Conservation (phyloP, 2,888 invertebrate species). For the Melitaea athalia region DNA sequence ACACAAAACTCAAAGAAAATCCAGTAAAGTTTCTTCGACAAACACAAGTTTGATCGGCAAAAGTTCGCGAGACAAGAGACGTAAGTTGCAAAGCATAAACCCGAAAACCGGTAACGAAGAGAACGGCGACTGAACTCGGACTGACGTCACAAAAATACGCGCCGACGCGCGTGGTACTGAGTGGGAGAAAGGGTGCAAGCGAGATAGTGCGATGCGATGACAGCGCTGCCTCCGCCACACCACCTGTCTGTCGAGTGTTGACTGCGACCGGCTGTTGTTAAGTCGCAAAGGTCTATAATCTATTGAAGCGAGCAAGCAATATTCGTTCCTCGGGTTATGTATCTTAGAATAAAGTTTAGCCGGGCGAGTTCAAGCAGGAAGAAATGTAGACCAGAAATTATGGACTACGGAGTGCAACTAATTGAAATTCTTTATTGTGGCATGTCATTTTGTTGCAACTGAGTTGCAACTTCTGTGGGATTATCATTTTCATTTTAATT, state of each 20-base stretch:
- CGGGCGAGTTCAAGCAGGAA: conserved; percentile 49
- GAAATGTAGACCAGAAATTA: conserved; percentile 51
- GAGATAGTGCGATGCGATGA: conserved; percentile 43
- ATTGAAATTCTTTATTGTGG: conserved; percentile 47
- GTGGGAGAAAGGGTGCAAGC: conserved; percentile 40
- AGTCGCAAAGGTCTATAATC: no score
- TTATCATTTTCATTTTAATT: conserved; percentile 3
- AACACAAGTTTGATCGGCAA: conserved; percentile 53
- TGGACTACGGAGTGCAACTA: conserved; percentile 46
- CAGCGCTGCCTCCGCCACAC: conserved; percentile 64
- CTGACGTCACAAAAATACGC: conserved; percentile 53
- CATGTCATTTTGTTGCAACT: conserved; percentile 5
- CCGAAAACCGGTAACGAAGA: conserved; percentile 46
- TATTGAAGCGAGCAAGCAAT: conserved; percentile 25
- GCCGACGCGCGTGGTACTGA: conserved; percentile 43
- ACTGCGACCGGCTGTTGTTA: conserved; percentile 35
- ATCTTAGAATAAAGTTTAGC: conserved; percentile 48
- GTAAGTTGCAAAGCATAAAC: conserved; percentile 35
- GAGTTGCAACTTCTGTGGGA: not conserved
- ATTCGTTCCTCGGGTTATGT: conserved; percentile 49
- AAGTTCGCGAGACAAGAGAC: conserved; percentile 65
- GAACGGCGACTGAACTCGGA: conserved; percentile 65
- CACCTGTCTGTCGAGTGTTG: conserved; percentile 47
- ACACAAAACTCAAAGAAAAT: conserved; percentile 37
- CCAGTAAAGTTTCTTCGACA: conserved; percentile 35